Base-by-base conservation (phyloP, 1,140 invertebrate species). In the Protaetia brevitarsis region DNA sequence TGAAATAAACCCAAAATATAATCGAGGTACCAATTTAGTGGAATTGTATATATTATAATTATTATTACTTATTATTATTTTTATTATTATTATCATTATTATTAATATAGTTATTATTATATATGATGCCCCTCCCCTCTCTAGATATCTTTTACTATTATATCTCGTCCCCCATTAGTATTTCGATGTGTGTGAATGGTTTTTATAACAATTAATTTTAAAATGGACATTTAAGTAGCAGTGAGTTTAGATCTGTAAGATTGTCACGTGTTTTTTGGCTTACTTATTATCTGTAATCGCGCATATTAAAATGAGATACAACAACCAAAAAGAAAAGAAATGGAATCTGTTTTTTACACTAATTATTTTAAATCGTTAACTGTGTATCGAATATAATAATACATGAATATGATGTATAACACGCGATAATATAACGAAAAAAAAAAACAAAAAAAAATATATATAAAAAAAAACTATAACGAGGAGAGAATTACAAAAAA, bases 211-310 rank as follows among this genome's bases (percentile, higher is more conserved):
- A 51, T 23, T 66, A 59, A 61, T 66, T 66, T 66, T 66, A 66
- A n/a, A n/a, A 61, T 61, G 65, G 59, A 66, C 65, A 61, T 57
- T 66, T n/a, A n/a, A 66, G 57, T 51, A 51, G 26, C 30, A 34
- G 65, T 66, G 65, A 66, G 37, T 57, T 66, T 66, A 66, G 65
- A 61, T 60, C 65, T 61, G 65, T 66, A 66, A 66, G 65, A 51
- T 66, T 61, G 65, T 59, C 30, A 28, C 34, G 34, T 13, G 57
- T 26, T 60, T 65, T n/a, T n/a, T n/a, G n/a, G 64, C 36, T 66
- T 66, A 59, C n/a, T n/a, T n/a, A n/a, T n/a, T n/a, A n/a, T n/a
- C n/a, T n/a, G n/a, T n/a, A n/a, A n/a, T n/a, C n/a, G n/a, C n/a
- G n/a, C n/a, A n/a, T n/a, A n/a, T n/a, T n/a, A n/a, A n/a, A n/a